Percentiles rank a stretch among this genome's conserved stretches.
Evolutionary conservation across 2,888 invertebrate species (phyloP).

Genomic region (Drosophila neoperkinsi): DNA sequence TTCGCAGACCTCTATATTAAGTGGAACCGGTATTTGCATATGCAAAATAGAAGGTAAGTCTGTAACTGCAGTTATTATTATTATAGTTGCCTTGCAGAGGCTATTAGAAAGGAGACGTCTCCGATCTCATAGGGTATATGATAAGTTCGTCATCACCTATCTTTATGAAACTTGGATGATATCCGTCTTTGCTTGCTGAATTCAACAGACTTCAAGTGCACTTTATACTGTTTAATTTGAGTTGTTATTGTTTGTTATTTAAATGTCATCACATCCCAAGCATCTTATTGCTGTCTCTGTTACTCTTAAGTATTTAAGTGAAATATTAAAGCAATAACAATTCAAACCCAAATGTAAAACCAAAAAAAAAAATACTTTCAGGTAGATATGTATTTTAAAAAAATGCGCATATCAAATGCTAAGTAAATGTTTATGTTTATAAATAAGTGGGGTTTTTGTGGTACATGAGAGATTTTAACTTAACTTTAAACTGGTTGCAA

Average conservation of each 20-base stretch:
- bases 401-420: conserved; percentile 67
- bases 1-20: neutral
- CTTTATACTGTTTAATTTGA: conserved; percentile 6
- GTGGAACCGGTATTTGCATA: neutral
- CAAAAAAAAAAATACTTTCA: neutral
- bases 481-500: conserved; percentile 36
- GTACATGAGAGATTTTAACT: conserved; percentile 49
- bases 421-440: conserved; percentile 67
- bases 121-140: neutral
- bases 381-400: conserved; percentile 21
- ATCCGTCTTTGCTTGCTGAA: neutral
- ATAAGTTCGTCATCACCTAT: neutral
- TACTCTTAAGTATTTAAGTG: neutral
- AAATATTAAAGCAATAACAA: neutral
- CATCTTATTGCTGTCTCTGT: neutral
- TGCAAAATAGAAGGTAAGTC: conserved; percentile 15
- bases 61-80: neutral
- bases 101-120: neutral
- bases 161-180: neutral
- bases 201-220: neutral
- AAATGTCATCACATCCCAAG: conserved; percentile 17
- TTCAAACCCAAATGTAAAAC: neutral
- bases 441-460: conserved; percentile 58
- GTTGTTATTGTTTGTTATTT: conserved; percentile 29
- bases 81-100: neutral